Base-by-base conservation (phyloP, 2,113 vertebrate genomes). In the Scatophagus argus region DNA sequence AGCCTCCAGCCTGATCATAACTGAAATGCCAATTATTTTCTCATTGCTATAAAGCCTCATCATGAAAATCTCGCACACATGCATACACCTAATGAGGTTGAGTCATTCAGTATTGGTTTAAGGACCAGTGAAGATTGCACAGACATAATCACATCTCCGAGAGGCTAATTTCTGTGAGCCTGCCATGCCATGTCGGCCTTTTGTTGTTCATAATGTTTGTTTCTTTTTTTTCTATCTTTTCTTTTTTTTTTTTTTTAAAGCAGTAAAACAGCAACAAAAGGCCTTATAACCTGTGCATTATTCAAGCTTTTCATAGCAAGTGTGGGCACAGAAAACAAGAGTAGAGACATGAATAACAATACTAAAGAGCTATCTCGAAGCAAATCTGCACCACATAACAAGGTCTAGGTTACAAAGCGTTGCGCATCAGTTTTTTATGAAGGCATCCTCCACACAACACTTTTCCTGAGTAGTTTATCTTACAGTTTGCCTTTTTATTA, bases 21-120 rank as follows among this genome's bases (percentile, higher is more conserved):
- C 79, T 31, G 31, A 83, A 82, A 81, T 87, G 75, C 68, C 78
- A 90, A 84, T 87, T 90, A 86, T 92, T 92, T 90, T 79, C 87
- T 89, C 77, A 83, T 85, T 83, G 71, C 63, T 47, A 43, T 77
- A 85, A 84, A 80, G 61, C 64, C 69, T 73, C 55, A 77, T 61
- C 71, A 84, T 81, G 72, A 64, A 86, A 75, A 83, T 62, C 80
- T 67, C 49, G 58, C 56, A 79, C 62, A 77, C 58, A 72, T 70
- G 61, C 43, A 64, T 68, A 79, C 77, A 83, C 70, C 66, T 84
- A 87, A 89, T 90, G 83, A 89, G 79, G 46, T 61, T 82, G 82
- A 87, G 79, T 83, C 72, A 74, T 73, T 65, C 62, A 23, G 68
- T 75, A 58, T 83, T 84, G 60, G 58, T 69, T 85, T 81, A 86